Evolutionary conservation across 1,140 invertebrate species (phyloP).

Genomic region (Trichonephila clavata): DNA sequence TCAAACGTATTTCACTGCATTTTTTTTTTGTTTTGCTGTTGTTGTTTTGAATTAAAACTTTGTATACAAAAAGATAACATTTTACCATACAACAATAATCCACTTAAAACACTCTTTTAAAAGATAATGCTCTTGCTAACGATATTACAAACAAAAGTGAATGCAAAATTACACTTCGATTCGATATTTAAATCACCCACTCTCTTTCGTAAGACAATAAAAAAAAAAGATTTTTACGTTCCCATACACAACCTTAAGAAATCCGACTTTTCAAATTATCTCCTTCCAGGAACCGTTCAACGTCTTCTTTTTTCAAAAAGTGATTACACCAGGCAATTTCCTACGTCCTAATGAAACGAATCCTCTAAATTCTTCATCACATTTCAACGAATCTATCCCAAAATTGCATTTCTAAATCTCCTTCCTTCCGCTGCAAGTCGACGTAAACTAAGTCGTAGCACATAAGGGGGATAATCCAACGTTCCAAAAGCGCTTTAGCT

Average conservation of each 20-base stretch:
- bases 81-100: too few species aligned
- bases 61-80: too few species aligned
- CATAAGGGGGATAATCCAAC: constrained; percentile 3
- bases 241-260: neutral
- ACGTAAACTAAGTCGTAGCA: neutral
- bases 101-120: too few species aligned
- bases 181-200: too few species aligned
- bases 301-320: neutral
- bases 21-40: too few species aligned
- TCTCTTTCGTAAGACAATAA: too few species aligned
- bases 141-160: too few species aligned
- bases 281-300: neutral
- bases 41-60: too few species aligned
- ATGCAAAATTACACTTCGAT: too few species aligned
- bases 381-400: neutral
- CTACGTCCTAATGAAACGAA: neutral
- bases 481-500: neutral
- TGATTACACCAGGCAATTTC: neutral
- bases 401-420: neutral
- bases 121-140: too few species aligned
- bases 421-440: neutral
- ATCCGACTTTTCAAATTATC: neutral
- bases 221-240: too few species aligned
- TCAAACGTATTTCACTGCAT: too few species aligned
- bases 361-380: neutral